Evolutionary conservation across 2,888 invertebrate genomes (phyloP).

Genomic region (Hirudinaria manillensis): DNA sequence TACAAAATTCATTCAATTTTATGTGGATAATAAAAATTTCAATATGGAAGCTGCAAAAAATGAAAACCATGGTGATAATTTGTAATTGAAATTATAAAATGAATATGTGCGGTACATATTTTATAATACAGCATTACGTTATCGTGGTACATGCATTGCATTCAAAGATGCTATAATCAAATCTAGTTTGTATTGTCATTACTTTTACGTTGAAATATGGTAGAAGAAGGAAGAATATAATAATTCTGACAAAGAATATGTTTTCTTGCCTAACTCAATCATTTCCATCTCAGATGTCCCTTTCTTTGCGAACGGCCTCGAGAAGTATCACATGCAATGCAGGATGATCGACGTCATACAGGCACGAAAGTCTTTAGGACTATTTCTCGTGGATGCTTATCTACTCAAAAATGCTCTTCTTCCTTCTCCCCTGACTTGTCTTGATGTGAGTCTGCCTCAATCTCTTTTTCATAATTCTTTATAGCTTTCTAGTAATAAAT

Average conservation of each 20-base stretch:
- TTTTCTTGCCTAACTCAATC: not conserved
- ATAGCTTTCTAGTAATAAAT: not conserved
- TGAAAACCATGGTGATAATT: conserved; percentile 58
- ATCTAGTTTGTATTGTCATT: too few species aligned
- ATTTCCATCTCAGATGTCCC: conserved; percentile 56
- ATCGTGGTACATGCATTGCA: too few species aligned
- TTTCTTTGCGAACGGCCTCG: conserved; percentile 65
- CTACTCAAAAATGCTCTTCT: conserved; percentile 69
- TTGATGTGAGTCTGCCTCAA: conserved; percentile 57
- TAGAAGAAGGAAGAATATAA: not conserved
- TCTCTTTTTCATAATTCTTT: not conserved
- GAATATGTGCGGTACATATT: not conserved
- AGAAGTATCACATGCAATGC: conserved; percentile 67
- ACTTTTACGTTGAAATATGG: too few species aligned
- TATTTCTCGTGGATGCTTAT: conserved; percentile 66
- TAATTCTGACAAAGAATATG: not conserved
- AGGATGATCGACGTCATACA: conserved; percentile 65
- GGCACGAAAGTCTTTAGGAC: conserved; percentile 66
- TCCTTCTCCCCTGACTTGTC: conserved; percentile 67
- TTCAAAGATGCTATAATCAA: too few species aligned
- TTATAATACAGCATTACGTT: too few species aligned
- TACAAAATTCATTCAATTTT: conserved; percentile 64
- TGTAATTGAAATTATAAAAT: not conserved
- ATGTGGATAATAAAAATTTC: conserved; percentile 65
- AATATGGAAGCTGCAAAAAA: conserved; percentile 62